Percentiles rank a stretch among this genome's conserved stretches.
phyloP scores from a whole-genome alignment of 2,113 vertebrate species.

The Notiomystis cincta region DNA sequence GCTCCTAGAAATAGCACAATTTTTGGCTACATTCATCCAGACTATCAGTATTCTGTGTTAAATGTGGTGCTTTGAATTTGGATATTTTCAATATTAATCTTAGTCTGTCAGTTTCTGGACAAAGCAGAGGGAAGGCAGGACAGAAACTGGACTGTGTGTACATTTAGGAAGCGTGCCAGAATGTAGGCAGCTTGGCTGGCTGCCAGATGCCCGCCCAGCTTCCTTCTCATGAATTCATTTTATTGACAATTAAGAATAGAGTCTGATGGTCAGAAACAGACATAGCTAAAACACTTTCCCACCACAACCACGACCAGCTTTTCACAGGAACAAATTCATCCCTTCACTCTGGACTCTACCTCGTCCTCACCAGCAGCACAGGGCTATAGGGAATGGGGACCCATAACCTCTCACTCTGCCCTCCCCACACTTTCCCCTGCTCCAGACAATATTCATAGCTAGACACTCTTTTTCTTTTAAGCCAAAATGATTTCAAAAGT shows the following conservation, averaged over 20 bases:
- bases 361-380: neutral
- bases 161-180: neutral
- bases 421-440: neutral
- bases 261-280: neutral
- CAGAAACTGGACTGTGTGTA: neutral
- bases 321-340: neutral
- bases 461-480: neutral
- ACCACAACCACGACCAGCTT: fast-evolving
- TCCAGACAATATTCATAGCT: neutral
- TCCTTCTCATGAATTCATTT: neutral
- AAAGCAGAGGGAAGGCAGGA: neutral
- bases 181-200: neutral
- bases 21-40: neutral
- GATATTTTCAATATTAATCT: neutral
- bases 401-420: neutral
- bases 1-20: neutral
- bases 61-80: neutral
- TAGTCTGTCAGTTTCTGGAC: neutral
- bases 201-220: neutral
- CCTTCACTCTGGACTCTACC: neutral
- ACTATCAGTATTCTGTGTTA: neutral
- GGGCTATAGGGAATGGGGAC: fast-evolving
- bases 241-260: neutral
- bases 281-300: neutral
- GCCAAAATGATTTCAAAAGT: neutral